These are phyloP conservation scores for Takifugu flavidus DNA, from an alignment of 2,113 vertebrate species.

Conservation along the genomic window DNA sequence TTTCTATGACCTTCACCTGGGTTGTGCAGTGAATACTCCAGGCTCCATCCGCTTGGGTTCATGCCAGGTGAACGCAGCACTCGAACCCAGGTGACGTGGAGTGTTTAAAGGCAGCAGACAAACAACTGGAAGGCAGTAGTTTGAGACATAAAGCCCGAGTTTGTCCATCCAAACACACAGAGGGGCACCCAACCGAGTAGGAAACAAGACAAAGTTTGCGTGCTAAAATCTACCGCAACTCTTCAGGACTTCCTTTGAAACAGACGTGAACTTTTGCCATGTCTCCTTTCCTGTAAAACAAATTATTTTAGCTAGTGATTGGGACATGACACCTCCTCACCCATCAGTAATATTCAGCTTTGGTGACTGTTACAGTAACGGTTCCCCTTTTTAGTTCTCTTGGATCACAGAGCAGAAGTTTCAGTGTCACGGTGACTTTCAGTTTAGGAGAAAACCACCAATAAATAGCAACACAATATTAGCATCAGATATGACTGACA, in stretches of 20 bases:
- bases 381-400: conserved; percentile 58
- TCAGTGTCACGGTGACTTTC: background rate
- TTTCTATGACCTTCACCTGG: conserved; percentile 73
- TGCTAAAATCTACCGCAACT: background rate
- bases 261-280: background rate
- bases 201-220: no score
- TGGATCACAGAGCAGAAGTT: conserved; percentile 6
- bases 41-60: conserved; percentile 69
- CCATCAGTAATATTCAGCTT: conserved; percentile 5
- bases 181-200: background rate
- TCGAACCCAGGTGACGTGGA: conserved; percentile 32
- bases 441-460: conserved; percentile 4
- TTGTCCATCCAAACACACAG: background rate
- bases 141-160: background rate
- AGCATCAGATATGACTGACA: no score
- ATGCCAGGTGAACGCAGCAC: conserved; percentile 69
- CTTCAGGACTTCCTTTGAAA: background rate
- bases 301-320: background rate
- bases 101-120: conserved; percentile 2
- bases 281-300: conserved; percentile 28
- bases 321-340: no score
- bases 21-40: conserved; percentile 73
- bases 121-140: background rate
- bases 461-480: background rate
- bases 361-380: conserved; percentile 3